Evolutionary conservation across 2,113 vertebrate genomes (phyloP), one percentile per base, ranked within the genome.

Genomic region (Cyprinodon tularosa): DNA sequence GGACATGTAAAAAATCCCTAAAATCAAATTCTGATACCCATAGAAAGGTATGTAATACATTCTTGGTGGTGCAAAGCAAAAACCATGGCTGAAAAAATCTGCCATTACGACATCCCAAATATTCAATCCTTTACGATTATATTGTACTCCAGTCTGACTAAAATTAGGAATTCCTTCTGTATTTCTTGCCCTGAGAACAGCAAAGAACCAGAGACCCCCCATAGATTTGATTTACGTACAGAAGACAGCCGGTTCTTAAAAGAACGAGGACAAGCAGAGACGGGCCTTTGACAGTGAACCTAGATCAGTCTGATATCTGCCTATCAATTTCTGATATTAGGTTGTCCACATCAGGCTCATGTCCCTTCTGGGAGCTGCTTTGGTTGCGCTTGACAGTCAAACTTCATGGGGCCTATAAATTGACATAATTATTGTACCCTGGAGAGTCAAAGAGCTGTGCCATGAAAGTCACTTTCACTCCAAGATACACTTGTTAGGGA

Each of bases 131-230:
- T 86, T 85, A 13, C 78, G 72, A 71, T 89, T 86, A 81, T 90
- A 81, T 79, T 66, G 76, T 72, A 76, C 83, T 90, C 61, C 85
- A 77, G 87, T 88, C 83, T 72, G 83, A 81, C 71, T 90, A 84
- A 92, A 94, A 93, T 92, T 82, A 91, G 71, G 84, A 89, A 80
- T 93, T 92, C 68, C 74, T 80, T 45, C 78, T 79, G 78, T 88
- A 85, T 89, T 93, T 84, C 83, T 85, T 84, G 8, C 91, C 92
- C 90, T 92, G 87, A 91, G 93, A 94, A 93, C 57, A 86, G 76
- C 84, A 62, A 74, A 83, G 74, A 83, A 70, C 74, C 68, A 72
- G 53, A 72, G 94, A 95, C 94, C 94, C 94, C 94, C 93, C 94
- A 81, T 80, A 88, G 75, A 68, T 10, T 66, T 60, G 72, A 83